Evolutionary conservation across 2,797 vertebrate species (phyloP), one percentile per base, ranked within the genome.

Genomic region (Huso huso): DNA sequence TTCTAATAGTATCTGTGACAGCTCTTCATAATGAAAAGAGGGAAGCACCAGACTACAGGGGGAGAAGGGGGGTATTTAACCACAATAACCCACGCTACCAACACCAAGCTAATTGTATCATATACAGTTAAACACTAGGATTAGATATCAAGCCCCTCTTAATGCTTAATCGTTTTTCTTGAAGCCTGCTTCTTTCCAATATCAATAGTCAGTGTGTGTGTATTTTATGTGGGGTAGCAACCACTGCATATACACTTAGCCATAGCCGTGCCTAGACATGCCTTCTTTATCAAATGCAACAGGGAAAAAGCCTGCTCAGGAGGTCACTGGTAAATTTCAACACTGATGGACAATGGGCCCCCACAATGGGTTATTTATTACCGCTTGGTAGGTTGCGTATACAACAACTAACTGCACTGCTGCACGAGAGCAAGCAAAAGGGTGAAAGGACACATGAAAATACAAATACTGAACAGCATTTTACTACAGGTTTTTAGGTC

Each of bases 111-210:
- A 48, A 10, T 64, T 73, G 65, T 48, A 64, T 50, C 73, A 74
- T 13, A 48, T 62, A 69, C 60, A 69, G 61, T 68, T 74, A 64
- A 70, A 68, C 66, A 71, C 68, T 71, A 67, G 15, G 55, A 13
- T 58, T 58, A 11, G 12, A 58, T 58, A 58, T 13, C 12, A 11
- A 6, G 2, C 10, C 55, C 12, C 55, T 58, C 55, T n/a, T n/a
- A 58, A 58, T 11, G 12, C 55, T 58, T 58, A 7, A 58, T 58
- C 6, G 12, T 58, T 4, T 58, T 58, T 7, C 55, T n/a, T 58
- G 10, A 58, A 58, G 55, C 55, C 55, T n/a, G 4, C 5, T 58
- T 11, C 12, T 58, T 58, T 58, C 55, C 15, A 58, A 58, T n/a
- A 58, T 13, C 55, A 58, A 58, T 58, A n/a, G 15, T 58, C 55